Evolutionary conservation across 2,888 invertebrate genomes (phyloP), one percentile per base, ranked within the genome.

Genomic region (Hemistola chrysoprasaria): DNA sequence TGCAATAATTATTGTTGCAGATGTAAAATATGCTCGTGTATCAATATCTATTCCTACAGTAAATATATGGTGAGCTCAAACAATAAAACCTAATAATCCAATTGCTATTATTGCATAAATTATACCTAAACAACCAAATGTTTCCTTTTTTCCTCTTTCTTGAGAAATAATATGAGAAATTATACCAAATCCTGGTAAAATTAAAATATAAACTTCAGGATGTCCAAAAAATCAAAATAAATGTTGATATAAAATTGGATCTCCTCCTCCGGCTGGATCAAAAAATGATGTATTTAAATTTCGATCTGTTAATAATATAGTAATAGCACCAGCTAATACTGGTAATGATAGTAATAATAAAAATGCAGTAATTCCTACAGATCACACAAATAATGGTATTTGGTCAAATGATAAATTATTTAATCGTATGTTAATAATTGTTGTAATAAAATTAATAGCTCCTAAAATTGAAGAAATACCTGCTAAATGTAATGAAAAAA

Each of bases 191-290:
- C 93, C 95, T 0, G 95, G 95, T 61, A 95, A 68, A 92, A 95
- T 95, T 89, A 95, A 82, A 93, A 95, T 95, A 83, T 95, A 96
- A 49, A 95, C 95, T 92, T 95, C 95, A 6, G 95, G 95, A 39
- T 95, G 95, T 0, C 95, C 95, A 91, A 95, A 96, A 87, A 95
- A 95, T 92, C 95, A 95, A 86, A 96, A 95, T 90, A 95, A 83
- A 76, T 95, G 95, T 91, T 95, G 94, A 37, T 93, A 95, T 57
- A 95, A 59, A 82, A 95, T 92, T 1, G 95, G 95, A 39, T 95
- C 95, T 36, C 95, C 95, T 16, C 95, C 95, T 46, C 94, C 95
- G 0, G 91, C 90, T 0, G 94, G 94, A 22, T 95, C 94, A 91
- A 95, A 95, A 78, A 95, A 95, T 0, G 93, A 92, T 0, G 94